Conservation (phyloP, 2,888 invertebrate genomes). For the Carterocephalus palaemon region DNA sequence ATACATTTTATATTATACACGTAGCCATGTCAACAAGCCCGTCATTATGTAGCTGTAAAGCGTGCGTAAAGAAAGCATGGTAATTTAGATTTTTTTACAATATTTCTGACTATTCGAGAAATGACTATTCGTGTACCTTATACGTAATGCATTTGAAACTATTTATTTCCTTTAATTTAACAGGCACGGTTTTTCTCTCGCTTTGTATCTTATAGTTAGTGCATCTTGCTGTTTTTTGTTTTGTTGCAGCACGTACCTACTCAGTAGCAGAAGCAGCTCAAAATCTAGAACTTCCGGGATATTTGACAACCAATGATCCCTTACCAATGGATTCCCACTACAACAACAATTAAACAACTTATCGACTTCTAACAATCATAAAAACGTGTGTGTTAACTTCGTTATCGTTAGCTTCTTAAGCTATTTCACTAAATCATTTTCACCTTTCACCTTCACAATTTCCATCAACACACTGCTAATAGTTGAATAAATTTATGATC, state of each 20-base stretch:
- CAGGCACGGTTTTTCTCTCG: slow-evolving; percentile 33
- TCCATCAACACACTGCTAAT: slow-evolving; percentile 22
- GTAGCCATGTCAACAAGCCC: no score
- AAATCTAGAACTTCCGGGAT: slow-evolving; percentile 55
- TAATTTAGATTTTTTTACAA: no score
- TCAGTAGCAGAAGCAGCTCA: slow-evolving; percentile 62
- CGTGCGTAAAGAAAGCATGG: no score
- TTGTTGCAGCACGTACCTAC: slow-evolving; percentile 72
- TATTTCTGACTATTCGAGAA: no score
- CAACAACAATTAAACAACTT: slow-evolving; percentile 30
- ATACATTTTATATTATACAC: no score
- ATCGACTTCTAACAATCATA: no score
- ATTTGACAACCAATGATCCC: slow-evolving; percentile 51
- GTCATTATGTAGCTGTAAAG: no score
- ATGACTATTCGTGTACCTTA: slow-evolving; percentile 6
- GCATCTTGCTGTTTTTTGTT: slow-evolving; percentile 72
- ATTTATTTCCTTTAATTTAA: slow-evolving; percentile 9
- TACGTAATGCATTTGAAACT: slow-evolving; percentile 2
- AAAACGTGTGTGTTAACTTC: no score
- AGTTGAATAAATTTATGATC: not conserved
- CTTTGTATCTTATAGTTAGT: slow-evolving; percentile 66
- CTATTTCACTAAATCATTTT: slow-evolving; percentile 20
- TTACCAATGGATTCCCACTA: slow-evolving; percentile 31
- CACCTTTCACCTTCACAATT: slow-evolving; percentile 20
- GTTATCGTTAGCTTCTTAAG: slow-evolving; percentile 13